A percentile compares a stretch with the other conserved stretches of the same genome.
phyloP scores from a whole-genome alignment of 92 coral and sea anemone genomes.

The Parazoanthus swiftii region DNA sequence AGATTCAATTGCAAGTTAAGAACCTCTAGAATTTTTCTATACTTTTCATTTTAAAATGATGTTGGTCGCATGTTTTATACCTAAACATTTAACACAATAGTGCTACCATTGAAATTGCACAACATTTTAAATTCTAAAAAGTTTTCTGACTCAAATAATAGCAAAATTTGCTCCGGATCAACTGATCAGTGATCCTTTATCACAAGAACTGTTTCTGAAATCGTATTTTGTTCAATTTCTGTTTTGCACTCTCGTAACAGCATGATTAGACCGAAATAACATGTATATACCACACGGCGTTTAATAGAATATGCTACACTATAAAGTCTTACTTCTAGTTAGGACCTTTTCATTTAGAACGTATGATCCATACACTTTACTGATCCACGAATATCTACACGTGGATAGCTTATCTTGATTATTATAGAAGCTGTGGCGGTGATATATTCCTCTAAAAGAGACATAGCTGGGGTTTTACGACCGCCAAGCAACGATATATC shows the following conservation, averaged over 20 bases:
- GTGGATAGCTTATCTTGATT: not conserved
- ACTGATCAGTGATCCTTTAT: too few species aligned
- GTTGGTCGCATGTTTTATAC: too few species aligned
- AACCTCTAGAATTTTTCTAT: not conserved
- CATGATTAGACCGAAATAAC: not conserved
- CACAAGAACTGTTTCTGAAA: not conserved
- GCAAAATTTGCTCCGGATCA: not conserved
- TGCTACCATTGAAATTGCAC: too few species aligned
- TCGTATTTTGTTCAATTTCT: not conserved
- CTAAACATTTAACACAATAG: too few species aligned
- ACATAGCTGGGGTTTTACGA: not conserved
- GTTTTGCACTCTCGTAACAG: not conserved
- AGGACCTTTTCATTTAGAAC: too few species aligned
- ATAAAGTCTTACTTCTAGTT: too few species aligned
- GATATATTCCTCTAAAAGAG: not conserved
- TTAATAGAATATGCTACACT: too few species aligned
- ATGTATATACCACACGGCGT: not conserved
- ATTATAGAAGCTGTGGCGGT: too few species aligned
- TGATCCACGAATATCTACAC: not conserved
- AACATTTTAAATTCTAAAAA: too few species aligned
- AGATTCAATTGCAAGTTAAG: not conserved
- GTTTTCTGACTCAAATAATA: not conserved
- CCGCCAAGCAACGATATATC: slow-evolving; percentile 8
- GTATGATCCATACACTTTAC: too few species aligned
- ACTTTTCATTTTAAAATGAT: too few species aligned